These are phyloP conservation scores for Himalopsyche kuldschensis DNA, from an alignment of 2,888 invertebrate species.

Conservation along the genomic window DNA sequence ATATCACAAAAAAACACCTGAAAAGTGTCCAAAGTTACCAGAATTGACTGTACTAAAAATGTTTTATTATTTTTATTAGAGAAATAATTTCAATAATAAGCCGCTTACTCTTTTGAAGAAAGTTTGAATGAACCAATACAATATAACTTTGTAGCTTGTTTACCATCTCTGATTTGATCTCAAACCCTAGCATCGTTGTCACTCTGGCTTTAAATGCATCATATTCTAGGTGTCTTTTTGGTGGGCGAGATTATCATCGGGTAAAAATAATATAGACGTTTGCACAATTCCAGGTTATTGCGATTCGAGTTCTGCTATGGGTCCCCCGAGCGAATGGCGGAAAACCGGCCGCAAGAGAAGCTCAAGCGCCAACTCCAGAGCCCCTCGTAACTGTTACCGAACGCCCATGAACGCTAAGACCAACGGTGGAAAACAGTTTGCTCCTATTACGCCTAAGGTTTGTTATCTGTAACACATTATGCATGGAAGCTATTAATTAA, in stretches of 20 bases:
- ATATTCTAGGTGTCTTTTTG: not conserved
- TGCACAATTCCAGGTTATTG: not conserved
- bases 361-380: slow-evolving; percentile 2
- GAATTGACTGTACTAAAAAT: no score
- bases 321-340: slow-evolving; percentile 7
- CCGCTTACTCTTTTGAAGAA: no score
- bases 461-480: not conserved
- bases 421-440: slow-evolving; percentile 44
- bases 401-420: slow-evolving; percentile 54
- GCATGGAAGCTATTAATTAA: no score
- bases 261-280: not conserved
- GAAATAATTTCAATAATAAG: no score
- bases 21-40: no score
- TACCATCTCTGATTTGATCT: no score
- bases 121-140: no score
- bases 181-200: no score
- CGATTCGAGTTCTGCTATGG: slow-evolving; percentile 12
- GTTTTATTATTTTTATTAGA: no score
- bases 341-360: not conserved
- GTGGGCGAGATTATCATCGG: not conserved
- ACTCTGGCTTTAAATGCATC: not conserved
- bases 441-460: slow-evolving; percentile 57
- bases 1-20: no score
- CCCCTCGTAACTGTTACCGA: slow-evolving; percentile 44
- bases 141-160: not conserved